phyloP scores from a whole-genome alignment of 2,113 vertebrate species.

The Panthera uncia region DNA sequence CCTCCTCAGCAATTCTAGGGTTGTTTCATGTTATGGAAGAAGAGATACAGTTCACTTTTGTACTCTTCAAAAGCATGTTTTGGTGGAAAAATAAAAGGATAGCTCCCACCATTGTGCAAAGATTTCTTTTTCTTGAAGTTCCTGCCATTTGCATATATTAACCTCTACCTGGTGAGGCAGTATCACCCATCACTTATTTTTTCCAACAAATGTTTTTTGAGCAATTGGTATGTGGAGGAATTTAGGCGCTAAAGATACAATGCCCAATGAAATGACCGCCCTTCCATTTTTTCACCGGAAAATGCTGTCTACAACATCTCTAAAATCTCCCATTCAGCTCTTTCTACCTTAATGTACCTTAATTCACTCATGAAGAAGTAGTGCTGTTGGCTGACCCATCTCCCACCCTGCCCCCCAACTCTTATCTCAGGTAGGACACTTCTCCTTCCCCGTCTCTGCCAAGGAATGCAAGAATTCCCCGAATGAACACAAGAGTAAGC shows the following conservation, averaged over 20 bases:
- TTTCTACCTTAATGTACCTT: neutral
- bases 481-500: conserved; percentile 74
- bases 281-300: neutral
- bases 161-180: neutral
- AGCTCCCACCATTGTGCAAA: neutral
- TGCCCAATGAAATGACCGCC: neutral
- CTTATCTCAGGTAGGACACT: conserved; percentile 7
- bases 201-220: neutral
- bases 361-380: neutral
- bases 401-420: neutral
- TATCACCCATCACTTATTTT: neutral
- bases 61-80: neutral
- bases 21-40: neutral
- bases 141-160: neutral
- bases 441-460: neutral
- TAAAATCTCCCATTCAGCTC: neutral
- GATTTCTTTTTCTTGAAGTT: neutral
- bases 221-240: neutral
- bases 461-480: conserved; percentile 72
- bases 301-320: neutral
- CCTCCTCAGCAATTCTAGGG: neutral
- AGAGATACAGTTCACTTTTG: neutral
- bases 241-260: neutral
- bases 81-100: neutral
- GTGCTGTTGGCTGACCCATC: neutral